These are phyloP conservation scores for Butorides virescens DNA, from an alignment of 2,113 vertebrate species.

Conservation along the genomic window DNA sequence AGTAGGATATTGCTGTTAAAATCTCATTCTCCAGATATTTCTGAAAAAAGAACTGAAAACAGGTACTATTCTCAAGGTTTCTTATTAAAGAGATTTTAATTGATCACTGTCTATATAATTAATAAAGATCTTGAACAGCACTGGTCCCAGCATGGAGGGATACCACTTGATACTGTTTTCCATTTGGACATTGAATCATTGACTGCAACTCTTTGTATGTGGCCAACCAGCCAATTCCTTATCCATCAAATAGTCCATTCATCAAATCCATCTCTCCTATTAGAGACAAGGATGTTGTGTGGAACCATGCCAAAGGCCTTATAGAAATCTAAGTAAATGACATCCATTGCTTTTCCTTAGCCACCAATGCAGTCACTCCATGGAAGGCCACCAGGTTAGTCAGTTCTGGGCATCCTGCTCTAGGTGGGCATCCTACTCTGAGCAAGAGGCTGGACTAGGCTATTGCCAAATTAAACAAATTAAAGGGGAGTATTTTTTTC, in stretches of 20 bases:
- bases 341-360: not conserved
- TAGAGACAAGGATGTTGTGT: not conserved
- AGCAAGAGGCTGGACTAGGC: not conserved
- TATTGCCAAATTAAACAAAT: not conserved
- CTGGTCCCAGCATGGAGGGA: not conserved
- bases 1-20: not conserved
- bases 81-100: not conserved
- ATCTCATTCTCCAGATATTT: not conserved
- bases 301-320: not conserved
- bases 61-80: not conserved
- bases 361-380: not conserved
- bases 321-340: not conserved
- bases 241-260: not conserved
- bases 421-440: not conserved
- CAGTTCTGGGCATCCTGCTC: not conserved
- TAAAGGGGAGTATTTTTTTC: not conserved
- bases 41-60: not conserved
- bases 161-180: not conserved
- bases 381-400: not conserved
- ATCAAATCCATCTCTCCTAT: not conserved
- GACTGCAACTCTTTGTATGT: not conserved
- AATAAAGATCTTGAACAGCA: not conserved
- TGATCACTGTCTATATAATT: not conserved
- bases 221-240: not conserved
- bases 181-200: not conserved